Evolutionary conservation across 2,113 vertebrate genomes (phyloP), one percentile per base, ranked within the genome.

Genomic region (Psammodynastes pulverulentus): DNA sequence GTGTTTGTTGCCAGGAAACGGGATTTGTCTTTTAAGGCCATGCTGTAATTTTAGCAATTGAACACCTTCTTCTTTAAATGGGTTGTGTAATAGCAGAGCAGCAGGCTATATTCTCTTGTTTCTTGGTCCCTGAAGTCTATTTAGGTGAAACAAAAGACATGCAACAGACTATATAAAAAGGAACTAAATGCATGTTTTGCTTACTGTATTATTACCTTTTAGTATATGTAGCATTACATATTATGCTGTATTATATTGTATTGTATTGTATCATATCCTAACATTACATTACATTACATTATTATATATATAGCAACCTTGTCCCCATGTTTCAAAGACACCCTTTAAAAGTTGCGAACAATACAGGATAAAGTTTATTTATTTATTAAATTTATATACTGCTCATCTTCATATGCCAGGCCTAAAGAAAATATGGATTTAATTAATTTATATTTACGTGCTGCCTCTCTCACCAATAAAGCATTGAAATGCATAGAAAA

Each of bases 61-160:
- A 89, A 34, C 86, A 72, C 88, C 92, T 29, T 85, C 46, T 89
- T 94, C 72, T 34, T 39, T 89, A 84, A 49, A 51, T 87, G 34
- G 90, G 91, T 91, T 93, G 88, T 92, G 96, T 96, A 96, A 94
- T 94, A 95, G 94, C 94, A 92, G 91, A 67, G 79, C 88, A 90
- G 88, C 91, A 87, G 93, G 92, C 92, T 93, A 85, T 51, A 26
- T 43, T 92, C 87, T 93, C 54, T 1, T 1, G n/a, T 86, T 86
- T 88, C 24, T 90, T 92, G 23, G 86, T 94, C 51, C 8, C 0
- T 53, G 45, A 79, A 86, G 92, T 84, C 92, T 95, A 48, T 43
- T 23, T 91, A 1, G 56, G 79, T 67, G 62, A 95, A 93, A 90
- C 3, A 89, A 87, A 87, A 91, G 21, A 39, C 54, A 93, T 89